Conservation (phyloP, 2,888 invertebrate genomes). For the Frankliniella fusca region DNA sequence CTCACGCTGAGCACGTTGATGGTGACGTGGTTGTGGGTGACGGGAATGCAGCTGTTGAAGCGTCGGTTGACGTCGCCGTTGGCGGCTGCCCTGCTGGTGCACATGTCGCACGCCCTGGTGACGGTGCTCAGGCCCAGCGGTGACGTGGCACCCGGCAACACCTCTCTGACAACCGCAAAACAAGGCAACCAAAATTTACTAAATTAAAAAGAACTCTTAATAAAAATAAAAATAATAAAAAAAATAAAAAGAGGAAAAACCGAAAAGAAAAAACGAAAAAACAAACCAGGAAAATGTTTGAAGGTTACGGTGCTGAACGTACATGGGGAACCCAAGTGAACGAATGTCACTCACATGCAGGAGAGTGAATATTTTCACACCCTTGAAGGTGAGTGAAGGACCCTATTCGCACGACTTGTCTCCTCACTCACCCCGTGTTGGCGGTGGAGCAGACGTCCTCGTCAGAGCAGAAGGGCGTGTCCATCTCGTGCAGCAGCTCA, state of each 20-base stretch:
- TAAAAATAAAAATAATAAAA: too few species aligned
- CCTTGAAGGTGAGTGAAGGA: too few species aligned
- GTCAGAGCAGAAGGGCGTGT: constrained; percentile 61
- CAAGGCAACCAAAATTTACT: too few species aligned
- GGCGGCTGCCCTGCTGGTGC: not conserved
- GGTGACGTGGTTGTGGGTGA: constrained; percentile 46
- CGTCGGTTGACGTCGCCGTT: not conserved
- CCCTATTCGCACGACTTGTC: not conserved
- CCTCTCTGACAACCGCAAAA: too few species aligned
- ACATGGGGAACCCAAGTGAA: too few species aligned
- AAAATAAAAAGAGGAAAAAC: too few species aligned
- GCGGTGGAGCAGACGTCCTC: constrained; percentile 65
- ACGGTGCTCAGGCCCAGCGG: constrained; percentile 53
- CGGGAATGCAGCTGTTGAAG: constrained; percentile 37
- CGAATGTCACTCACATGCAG: too few species aligned
- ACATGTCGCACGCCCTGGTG: constrained; percentile 27
- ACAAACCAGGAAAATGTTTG: too few species aligned
- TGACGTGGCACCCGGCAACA: constrained; percentile 60
- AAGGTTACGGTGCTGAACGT: too few species aligned
- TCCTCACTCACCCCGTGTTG: constrained; percentile 64
- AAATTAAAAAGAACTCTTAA: too few species aligned
- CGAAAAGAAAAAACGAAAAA: too few species aligned
- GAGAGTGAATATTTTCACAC: too few species aligned
- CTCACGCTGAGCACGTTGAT: constrained; percentile 46
- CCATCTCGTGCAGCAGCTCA: constrained; percentile 74